Evolutionary conservation across 2,888 invertebrate species (phyloP).

Genomic region (Craniophora ligustri): DNA sequence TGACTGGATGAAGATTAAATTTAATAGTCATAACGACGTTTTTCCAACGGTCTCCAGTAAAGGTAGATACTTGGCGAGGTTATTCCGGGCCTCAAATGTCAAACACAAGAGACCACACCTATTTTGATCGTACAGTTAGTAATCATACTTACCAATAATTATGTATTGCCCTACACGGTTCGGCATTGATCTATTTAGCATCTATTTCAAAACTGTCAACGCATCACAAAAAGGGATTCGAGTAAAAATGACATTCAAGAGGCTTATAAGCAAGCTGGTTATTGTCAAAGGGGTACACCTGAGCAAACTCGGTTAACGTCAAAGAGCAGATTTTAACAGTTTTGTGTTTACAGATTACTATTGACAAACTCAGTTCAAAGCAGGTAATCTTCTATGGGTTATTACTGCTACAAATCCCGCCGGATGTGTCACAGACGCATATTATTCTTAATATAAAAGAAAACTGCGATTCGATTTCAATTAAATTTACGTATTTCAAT

Average conservation of each 20-base stretch:
- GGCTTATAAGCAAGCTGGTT: constrained; percentile 67
- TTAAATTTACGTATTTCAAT: too few species aligned
- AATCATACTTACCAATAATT: constrained; percentile 17
- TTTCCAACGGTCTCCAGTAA: too few species aligned
- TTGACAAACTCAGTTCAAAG: constrained; percentile 81
- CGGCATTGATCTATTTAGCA: constrained; percentile 40
- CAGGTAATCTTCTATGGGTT: constrained; percentile 79
- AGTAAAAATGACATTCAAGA: constrained; percentile 67
- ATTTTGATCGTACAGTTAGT: constrained; percentile 3
- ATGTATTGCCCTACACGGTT: not conserved
- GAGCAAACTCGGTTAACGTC: constrained; percentile 80
- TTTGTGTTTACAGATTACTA: constrained; percentile 83
- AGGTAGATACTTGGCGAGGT: not conserved
- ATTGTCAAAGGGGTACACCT: constrained; percentile 76
- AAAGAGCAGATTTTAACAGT: constrained; percentile 86
- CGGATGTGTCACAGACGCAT: constrained; percentile 64
- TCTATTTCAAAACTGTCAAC: constrained; percentile 61
- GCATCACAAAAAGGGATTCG: constrained; percentile 49
- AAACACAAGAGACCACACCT: not conserved
- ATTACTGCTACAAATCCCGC: constrained; percentile 65
- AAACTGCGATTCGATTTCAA: too few species aligned
- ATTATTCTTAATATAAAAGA: constrained; percentile 46
- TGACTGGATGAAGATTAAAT: not conserved
- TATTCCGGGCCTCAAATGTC: not conserved
- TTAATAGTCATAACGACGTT: not conserved